Evolutionary conservation across 2,888 invertebrate genomes (phyloP).

Genomic region (Sphecodes monilicornis): DNA sequence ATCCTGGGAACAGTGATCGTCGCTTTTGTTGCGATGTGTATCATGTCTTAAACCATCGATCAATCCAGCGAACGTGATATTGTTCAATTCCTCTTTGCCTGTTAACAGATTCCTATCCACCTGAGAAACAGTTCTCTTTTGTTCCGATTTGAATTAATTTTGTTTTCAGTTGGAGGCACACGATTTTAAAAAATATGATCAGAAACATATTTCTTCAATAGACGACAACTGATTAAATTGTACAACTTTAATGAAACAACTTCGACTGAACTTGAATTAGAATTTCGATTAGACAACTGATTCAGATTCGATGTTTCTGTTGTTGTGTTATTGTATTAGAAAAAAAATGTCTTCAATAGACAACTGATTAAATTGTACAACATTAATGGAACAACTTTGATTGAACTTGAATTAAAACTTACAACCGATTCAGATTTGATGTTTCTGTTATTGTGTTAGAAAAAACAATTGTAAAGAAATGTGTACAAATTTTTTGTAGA

Average conservation of each 20-base stretch:
- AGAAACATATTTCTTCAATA: not conserved
- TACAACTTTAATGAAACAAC: not conserved
- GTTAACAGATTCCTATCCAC: not conserved
- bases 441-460: not conserved
- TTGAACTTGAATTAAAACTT: not conserved
- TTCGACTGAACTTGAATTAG: not conserved
- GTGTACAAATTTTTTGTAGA: too few species aligned
- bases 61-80: not conserved
- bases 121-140: not conserved
- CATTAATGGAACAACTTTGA: not conserved
- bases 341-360: not conserved
- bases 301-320: not conserved
- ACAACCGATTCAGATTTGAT: not conserved
- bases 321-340: too few species aligned
- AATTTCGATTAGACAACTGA: not conserved
- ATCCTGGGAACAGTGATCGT: not conserved
- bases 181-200: not conserved
- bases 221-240: not conserved
- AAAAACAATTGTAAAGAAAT: not conserved
- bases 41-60: not conserved
- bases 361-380: not conserved
- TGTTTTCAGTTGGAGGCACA: not conserved
- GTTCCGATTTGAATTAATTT: not conserved
- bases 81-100: not conserved
- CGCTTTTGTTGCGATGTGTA: not conserved